These are phyloP conservation scores for Drosophila lacertosa DNA, from an alignment of 1,140 invertebrate species.

Conservation along the genomic window DNA sequence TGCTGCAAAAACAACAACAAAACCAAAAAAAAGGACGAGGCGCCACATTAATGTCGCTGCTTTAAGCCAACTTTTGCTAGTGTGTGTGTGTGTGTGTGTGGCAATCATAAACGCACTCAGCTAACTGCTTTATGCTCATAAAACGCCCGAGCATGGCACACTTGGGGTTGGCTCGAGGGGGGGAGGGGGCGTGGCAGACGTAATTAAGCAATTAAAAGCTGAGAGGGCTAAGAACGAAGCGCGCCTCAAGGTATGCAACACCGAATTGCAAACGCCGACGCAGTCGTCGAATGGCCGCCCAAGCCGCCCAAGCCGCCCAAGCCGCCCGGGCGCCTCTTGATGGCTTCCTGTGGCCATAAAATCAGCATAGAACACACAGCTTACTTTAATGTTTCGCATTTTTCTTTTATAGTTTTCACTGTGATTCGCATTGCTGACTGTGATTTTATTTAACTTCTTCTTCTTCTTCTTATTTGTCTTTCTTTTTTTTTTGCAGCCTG, in stretches of 20 bases:
- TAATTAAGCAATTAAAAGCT: conserved; percentile 80
- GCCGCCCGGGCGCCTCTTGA: conserved; percentile 22
- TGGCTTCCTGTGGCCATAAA: conserved; percentile 29
- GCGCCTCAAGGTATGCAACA: conserved; percentile 68
- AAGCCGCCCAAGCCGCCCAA: background rate
- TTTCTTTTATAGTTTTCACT: conserved; percentile 24
- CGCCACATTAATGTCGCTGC: conserved; percentile 27
- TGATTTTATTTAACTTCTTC: background rate
- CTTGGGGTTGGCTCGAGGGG: conserved; percentile 3
- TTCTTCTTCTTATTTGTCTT: background rate
- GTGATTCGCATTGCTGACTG: conserved; percentile 4
- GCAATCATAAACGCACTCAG: conserved; percentile 18
- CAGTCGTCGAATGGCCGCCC: background rate
- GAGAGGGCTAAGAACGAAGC: conserved; percentile 31
- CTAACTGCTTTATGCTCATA: conserved; percentile 12
- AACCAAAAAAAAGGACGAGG: background rate
- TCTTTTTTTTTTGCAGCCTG: too few species aligned
- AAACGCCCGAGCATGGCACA: conserved; percentile 19
- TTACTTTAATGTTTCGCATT: conserved; percentile 28
- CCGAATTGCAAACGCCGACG: background rate
- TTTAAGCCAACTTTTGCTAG: conserved; percentile 29
- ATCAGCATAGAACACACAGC: conserved; percentile 34
- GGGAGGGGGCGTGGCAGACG: conserved; percentile 25
- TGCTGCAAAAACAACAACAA: conserved; percentile 11
- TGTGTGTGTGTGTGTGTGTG: conserved; percentile 16